Evolutionary conservation across 2,888 invertebrate species (phyloP).

Genomic region (Polyploca ridens): DNA sequence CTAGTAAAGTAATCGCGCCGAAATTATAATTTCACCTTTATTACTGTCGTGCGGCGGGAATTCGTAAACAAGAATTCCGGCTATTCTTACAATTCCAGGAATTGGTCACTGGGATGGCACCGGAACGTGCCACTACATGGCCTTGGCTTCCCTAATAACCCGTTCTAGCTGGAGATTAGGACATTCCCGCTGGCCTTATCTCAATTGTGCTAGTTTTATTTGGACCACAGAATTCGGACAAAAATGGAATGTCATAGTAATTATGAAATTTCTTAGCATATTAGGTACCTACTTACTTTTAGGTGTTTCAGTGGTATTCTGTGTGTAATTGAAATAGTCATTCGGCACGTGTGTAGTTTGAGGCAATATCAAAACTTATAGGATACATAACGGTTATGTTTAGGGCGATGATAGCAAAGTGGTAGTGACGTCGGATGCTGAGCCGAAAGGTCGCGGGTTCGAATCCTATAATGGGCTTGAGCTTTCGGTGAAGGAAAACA

Average conservation of each 20-base stretch:
- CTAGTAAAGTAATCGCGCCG: slow-evolving; percentile 32
- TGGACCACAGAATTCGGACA: no score
- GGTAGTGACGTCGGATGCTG: no score
- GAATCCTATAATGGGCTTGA: no score
- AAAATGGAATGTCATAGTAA: slow-evolving; percentile 12
- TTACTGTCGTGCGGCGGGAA: slow-evolving; percentile 48
- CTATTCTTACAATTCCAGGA: slow-evolving; percentile 41
- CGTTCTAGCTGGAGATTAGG: slow-evolving; percentile 43
- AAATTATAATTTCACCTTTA: slow-evolving; percentile 58
- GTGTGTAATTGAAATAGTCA: neutral
- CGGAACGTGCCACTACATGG: slow-evolving; percentile 28
- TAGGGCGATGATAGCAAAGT: no score
- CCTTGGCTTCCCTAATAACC: slow-evolving; percentile 49
- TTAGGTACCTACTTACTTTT: neutral
- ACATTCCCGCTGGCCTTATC: slow-evolving; percentile 38
- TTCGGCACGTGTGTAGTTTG: no score
- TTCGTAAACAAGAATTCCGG: slow-evolving; percentile 65
- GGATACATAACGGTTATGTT: no score
- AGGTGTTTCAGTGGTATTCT: neutral
- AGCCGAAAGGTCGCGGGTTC: no score
- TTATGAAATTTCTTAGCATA: neutral
- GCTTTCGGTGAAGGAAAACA: no score
- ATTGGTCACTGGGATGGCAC: slow-evolving; percentile 36
- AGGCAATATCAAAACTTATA: no score
- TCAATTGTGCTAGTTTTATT: slow-evolving; percentile 25